Evolutionary conservation across 2,797 vertebrate species (phyloP).

Genomic region (Etheostoma perlongum): DNA sequence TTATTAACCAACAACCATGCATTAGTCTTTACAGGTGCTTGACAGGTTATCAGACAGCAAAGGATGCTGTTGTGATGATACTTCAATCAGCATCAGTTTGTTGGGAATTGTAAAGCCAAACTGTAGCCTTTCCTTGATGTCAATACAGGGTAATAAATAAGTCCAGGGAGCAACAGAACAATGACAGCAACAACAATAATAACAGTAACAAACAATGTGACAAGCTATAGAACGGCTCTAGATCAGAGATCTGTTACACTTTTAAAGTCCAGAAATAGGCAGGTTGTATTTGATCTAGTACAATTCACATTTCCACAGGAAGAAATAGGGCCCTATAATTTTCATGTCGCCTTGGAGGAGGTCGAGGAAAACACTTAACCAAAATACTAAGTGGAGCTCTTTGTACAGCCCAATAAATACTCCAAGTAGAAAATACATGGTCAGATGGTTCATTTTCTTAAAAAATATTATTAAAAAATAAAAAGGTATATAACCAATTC

Average conservation of each 20-base stretch:
- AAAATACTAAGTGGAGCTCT: conserved; percentile 1
- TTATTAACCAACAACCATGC: conserved; percentile 1
- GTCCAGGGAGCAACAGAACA: background rate
- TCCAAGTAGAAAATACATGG: background rate
- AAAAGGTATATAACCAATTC: too few species aligned
- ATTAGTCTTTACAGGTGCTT: background rate
- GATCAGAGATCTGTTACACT: conserved; percentile 53
- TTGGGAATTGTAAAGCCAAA: background rate
- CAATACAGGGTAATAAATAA: conserved; percentile 36
- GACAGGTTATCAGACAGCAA: conserved; percentile 14
- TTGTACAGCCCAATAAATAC: background rate
- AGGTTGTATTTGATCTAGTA: conserved; percentile 34
- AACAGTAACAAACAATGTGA: conserved; percentile 41
- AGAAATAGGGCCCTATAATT: conserved; percentile 22
- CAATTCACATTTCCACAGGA: conserved; percentile 45
- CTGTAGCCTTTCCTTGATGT: background rate
- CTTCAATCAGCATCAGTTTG: background rate
- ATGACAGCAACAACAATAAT: conserved; percentile 22
- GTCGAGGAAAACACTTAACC: background rate
- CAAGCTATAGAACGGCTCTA: conserved; percentile 48
- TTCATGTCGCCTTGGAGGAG: conserved; percentile 10
- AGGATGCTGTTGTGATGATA: background rate
- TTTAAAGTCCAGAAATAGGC: conserved; percentile 55
- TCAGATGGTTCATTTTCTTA: background rate
- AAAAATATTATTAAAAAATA: too few species aligned